Percentiles rank a stretch among this genome's conserved stretches.
These are phyloP conservation scores for Anhinga rufa DNA, from an alignment of 2,113 vertebrate genomes.

Conservation along the genomic window DNA sequence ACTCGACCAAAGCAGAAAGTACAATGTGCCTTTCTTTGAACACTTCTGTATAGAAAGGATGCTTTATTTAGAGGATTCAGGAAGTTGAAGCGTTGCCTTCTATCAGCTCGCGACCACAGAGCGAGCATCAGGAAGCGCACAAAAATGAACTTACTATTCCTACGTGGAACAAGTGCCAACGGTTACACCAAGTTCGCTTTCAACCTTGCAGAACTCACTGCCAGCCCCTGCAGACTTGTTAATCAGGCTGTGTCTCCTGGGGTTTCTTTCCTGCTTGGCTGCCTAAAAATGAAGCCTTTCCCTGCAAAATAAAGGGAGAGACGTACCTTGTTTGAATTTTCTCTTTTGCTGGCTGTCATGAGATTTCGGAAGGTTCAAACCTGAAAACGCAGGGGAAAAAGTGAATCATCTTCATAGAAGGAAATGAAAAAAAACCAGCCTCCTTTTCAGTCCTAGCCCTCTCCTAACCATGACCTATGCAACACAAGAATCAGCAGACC, in stretches of 20 bases:
- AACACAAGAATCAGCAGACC: background rate
- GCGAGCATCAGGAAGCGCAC: constrained; percentile 29
- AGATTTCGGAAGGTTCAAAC: background rate
- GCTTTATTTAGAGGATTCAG: constrained; percentile 49
- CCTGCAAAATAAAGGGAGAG: background rate
- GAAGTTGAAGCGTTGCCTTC: constrained; percentile 40
- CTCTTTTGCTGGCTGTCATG: background rate
- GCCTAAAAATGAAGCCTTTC: background rate
- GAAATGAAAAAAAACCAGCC: no score
- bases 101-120: constrained; percentile 29
- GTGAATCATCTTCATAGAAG: background rate
- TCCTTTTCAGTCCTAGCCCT: background rate
- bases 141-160: constrained; percentile 56
- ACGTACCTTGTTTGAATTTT: background rate
- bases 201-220: background rate
- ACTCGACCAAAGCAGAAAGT: background rate
- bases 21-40: constrained; percentile 33
- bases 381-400: background rate
- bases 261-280: background rate
- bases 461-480: background rate
- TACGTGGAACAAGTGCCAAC: constrained; percentile 10
- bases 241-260: background rate
- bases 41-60: background rate
- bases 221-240: background rate
- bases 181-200: background rate